Evolutionary conservation across 1,140 invertebrate genomes (phyloP).

Genomic region (Drosophila neocordata): DNA sequence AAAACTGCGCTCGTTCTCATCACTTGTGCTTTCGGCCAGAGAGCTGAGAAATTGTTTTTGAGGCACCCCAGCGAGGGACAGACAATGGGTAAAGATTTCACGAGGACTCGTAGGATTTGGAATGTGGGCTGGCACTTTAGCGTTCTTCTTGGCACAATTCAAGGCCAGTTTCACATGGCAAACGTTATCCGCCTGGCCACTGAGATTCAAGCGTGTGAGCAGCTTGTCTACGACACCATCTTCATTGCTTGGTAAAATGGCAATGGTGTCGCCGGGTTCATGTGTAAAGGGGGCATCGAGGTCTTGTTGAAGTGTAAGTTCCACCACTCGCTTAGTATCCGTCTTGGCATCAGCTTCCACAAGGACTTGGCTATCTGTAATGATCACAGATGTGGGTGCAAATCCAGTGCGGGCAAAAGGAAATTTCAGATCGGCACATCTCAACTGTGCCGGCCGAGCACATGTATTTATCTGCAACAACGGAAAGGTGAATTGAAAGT

Average conservation of each 20-base stretch:
- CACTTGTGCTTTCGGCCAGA: conserved; percentile 44
- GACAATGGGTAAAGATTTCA: conserved; percentile 75
- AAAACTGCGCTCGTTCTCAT: conserved; percentile 50
- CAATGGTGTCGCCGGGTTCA: conserved; percentile 73
- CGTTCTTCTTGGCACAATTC: conserved; percentile 57
- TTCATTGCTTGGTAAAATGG: conserved; percentile 58
- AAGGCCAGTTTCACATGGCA: conserved; percentile 37
- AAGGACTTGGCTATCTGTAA: conserved; percentile 39
- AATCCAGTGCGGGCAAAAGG: conserved; percentile 48
- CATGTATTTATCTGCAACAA: conserved; percentile 16
- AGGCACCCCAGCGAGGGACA: conserved; percentile 75
- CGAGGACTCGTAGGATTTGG: conserved; percentile 67
- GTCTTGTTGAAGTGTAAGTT: conserved; percentile 48
- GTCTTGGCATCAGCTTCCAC: conserved; percentile 41
- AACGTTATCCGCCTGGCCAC: conserved; percentile 38
- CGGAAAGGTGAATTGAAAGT: conserved; percentile 1
- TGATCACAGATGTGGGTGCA: conserved; percentile 22
- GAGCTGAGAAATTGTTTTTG: conserved; percentile 82
- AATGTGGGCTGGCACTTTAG: conserved; percentile 79
- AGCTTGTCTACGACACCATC: conserved; percentile 35
- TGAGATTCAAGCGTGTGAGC: conserved; percentile 44
- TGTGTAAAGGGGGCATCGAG: conserved; percentile 15
- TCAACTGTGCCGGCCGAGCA: conserved; percentile 39
- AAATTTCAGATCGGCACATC: conserved; percentile 50
- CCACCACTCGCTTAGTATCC: conserved; percentile 56